Evolutionary conservation across 2,797 vertebrate species (phyloP).

Genomic region (Capromys pilorides): DNA sequence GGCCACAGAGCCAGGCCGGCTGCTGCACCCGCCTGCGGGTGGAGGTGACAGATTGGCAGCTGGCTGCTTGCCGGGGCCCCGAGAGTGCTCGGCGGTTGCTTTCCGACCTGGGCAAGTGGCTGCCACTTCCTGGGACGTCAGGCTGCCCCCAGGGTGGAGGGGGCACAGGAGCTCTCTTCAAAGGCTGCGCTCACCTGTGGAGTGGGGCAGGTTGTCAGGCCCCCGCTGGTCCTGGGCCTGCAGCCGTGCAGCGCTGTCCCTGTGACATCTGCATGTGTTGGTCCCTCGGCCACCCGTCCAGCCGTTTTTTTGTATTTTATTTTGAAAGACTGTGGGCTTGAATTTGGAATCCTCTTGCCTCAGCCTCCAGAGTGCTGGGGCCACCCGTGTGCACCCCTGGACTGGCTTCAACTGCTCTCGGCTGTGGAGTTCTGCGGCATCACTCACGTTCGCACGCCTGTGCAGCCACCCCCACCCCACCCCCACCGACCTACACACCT

Average conservation of each 20-base stretch:
- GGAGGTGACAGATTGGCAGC: conserved; percentile 49
- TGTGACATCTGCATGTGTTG: background rate
- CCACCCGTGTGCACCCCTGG: background rate
- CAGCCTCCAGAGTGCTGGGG: background rate
- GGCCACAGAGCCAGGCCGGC: background rate
- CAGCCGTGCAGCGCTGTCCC: accelerated
- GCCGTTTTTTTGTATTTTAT: too few relatives aligned
- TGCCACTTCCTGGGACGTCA: conserved; percentile 13
- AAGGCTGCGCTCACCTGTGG: background rate
- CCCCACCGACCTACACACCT: background rate
- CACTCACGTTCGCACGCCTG: background rate
- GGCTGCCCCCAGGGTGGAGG: background rate
- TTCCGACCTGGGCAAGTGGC: conserved; percentile 52
- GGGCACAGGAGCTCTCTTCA: background rate
- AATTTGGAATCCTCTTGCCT: background rate
- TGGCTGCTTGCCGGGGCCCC: conserved; percentile 46
- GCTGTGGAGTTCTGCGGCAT: background rate
- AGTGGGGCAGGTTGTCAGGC: background rate
- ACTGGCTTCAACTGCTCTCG: background rate
- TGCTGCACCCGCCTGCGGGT: background rate
- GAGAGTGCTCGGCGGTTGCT: conserved; percentile 9
- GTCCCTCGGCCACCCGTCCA: too few relatives aligned
- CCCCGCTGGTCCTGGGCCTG: background rate
- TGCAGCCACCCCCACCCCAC: accelerated
- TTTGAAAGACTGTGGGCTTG: background rate